phyloP scores from a whole-genome alignment of 1,140 invertebrate genomes.

The Leptopilina clavipes region DNA sequence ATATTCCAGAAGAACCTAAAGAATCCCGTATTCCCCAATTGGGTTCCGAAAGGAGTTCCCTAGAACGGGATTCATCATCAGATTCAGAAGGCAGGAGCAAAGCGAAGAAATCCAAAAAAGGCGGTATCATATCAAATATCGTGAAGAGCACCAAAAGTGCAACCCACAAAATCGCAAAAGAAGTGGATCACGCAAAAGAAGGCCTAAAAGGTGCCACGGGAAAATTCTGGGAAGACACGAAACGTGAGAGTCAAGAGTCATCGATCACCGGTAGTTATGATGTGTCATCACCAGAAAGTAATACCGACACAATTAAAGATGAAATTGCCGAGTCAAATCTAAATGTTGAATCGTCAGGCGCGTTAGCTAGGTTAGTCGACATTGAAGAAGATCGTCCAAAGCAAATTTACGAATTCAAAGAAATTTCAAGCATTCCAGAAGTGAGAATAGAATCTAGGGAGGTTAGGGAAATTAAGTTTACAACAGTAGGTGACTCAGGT shows the following conservation, averaged over 20 bases:
- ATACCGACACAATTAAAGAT: constrained; percentile 45
- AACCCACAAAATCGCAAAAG: constrained; percentile 72
- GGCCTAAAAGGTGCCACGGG: constrained; percentile 62
- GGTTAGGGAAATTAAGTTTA: constrained; percentile 41
- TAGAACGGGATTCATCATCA: constrained; percentile 48
- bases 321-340: constrained; percentile 53
- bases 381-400: constrained; percentile 34
- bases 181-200: constrained; percentile 62
- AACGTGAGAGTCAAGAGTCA: constrained; percentile 64
- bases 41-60: constrained; percentile 44
- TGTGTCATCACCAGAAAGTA: constrained; percentile 50
- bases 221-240: constrained; percentile 69
- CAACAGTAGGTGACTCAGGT: constrained; percentile 55
- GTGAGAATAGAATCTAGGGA: constrained; percentile 42
- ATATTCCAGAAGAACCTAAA: constrained; percentile 8
- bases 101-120: constrained; percentile 57
- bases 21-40: constrained; percentile 42
- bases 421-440: constrained; percentile 68
- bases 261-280: constrained; percentile 57
- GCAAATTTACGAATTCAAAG: constrained; percentile 34
- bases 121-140: constrained; percentile 57
- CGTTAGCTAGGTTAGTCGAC: constrained; percentile 43
- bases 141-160: constrained; percentile 64
- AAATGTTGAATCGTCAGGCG: constrained; percentile 55
- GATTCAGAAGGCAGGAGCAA: constrained; percentile 47